Evolutionary conservation across 2,888 invertebrate genomes (phyloP), one percentile per base, ranked within the genome.

Genomic region (Luffia ferchaultella): DNA sequence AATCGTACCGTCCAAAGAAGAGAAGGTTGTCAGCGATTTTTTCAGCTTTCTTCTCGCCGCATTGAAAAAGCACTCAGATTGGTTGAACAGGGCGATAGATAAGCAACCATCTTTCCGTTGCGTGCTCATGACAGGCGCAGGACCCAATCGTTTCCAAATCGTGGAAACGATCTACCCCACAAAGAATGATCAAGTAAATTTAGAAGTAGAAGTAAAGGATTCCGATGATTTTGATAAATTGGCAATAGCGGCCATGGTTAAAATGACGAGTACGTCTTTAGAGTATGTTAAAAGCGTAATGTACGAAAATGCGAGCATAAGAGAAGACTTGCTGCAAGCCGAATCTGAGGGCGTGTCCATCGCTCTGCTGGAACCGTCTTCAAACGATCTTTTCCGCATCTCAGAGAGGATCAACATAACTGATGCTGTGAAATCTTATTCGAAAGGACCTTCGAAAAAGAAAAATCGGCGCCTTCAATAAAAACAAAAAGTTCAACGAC

Each of bases 191-290:
- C 71, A 48, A 57, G 16, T 77, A n/a, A 73, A 70, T 52, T 61
- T 82, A 1, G 75, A 80, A 64, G 70, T 80, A 1, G 79, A 80
- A 55, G 60, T 73, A 3, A 70, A 64, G 53, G 75, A 80, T 7
- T 76, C 75, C 1, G 80, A 79, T 54, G 82, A 82, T 52, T 60
- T 73, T 50, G 79, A 82, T 53, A 80, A 82, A 62, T 62, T 82
- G 9, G 79, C 78, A 2, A 65, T 82, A 12, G 76, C 77, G 1
- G 80, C 77, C 16, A 56, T 79, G 7, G 54, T 79, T 2, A 73
- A 68, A 55, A 60, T 80, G 2, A 62, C 52, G 9, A 78, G 12
- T 7, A 7, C 30, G 3, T 30, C 78, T 46, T 41, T 76, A 20
- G 73, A 63, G 50, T 78, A 70, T 53, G 65, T 75, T 5, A 80